Conservation (phyloP, 2,113 vertebrate species). For the Galemys pyrenaicus region DNA sequence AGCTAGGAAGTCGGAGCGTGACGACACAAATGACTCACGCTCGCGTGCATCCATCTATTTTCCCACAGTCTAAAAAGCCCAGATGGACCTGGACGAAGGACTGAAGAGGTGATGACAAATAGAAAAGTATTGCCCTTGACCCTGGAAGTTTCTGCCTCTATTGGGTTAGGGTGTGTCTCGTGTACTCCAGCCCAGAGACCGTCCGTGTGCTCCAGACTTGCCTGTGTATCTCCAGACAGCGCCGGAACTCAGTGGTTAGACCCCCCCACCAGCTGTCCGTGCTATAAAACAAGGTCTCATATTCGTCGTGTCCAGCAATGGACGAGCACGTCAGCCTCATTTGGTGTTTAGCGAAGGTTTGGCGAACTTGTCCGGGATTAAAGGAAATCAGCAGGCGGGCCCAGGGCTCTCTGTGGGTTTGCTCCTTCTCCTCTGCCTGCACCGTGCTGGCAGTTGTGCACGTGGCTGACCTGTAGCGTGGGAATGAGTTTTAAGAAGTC, state of each 20-base stretch:
- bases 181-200: background rate
- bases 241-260: background rate
- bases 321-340: too few species aligned
- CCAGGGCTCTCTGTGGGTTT: background rate
- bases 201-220: background rate
- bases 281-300: background rate
- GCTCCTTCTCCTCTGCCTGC: background rate
- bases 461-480: background rate
- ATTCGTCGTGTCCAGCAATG: background rate
- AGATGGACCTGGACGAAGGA: background rate
- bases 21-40: background rate
- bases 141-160: background rate
- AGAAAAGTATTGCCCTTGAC: background rate
- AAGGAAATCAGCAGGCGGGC: background rate
- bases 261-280: background rate
- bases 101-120: background rate
- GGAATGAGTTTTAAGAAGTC: background rate
- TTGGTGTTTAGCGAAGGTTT: background rate
- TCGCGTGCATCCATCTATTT: background rate
- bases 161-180: background rate
- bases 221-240: background rate
- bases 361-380: background rate
- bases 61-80: background rate
- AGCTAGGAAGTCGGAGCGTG: background rate
- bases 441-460: background rate